phyloP scores from a whole-genome alignment of 2,113 vertebrate genomes.

The Amazona guildingii region DNA sequence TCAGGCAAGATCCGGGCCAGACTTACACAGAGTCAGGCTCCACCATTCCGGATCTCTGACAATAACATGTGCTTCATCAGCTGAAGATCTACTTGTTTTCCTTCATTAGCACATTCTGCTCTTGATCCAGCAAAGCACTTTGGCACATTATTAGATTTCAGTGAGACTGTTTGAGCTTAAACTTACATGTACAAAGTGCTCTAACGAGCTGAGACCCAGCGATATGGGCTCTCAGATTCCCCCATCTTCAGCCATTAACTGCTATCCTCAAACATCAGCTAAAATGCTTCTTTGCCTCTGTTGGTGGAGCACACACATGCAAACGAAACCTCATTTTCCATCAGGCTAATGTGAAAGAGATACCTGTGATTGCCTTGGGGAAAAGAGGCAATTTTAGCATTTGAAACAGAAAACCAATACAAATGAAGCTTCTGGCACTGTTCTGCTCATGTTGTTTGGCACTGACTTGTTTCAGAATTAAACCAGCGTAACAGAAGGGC shows the following conservation, averaged over 20 bases:
- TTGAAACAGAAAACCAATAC: not conserved
- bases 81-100: not conserved
- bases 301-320: not conserved
- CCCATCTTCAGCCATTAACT: conserved; percentile 21
- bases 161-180: not conserved
- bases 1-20: not conserved
- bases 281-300: not conserved
- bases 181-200: not conserved
- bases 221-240: not conserved
- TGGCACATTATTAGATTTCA: conserved; percentile 47
- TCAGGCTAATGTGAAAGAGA: not conserved
- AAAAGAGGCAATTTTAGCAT: not conserved
- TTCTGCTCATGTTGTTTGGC: not conserved
- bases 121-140: conserved; percentile 40
- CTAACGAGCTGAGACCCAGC: not conserved
- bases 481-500: not conserved
- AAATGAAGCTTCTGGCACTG: not conserved
- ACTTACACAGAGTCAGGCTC: not conserved
- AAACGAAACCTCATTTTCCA: not conserved
- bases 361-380: not conserved
- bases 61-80: not conserved
- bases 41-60: not conserved
- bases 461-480: not conserved
- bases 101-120: conserved; percentile 34
- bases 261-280: not conserved